Evolutionary conservation across 1,140 invertebrate species (phyloP), one percentile per base, ranked within the genome.

Genomic region (Linepithema humile): DNA sequence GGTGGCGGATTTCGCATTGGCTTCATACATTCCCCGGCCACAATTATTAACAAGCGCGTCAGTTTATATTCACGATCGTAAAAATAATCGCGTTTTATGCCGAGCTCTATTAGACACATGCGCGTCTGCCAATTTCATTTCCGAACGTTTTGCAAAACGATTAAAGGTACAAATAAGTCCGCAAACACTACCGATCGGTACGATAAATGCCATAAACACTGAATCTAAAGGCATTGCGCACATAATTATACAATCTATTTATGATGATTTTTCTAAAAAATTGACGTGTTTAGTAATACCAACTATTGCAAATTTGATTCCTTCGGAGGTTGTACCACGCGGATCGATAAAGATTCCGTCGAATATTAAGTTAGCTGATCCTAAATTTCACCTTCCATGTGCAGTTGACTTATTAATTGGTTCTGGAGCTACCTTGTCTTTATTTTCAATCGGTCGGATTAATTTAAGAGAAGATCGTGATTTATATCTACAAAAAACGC

Each of bases 381-480:
- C 73, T 10, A 26, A 77, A 50, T 77, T 77, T 38, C 73, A 64
- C 15, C 1, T 62, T 3, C 59, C 73, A 7, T 17, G 29, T 4
- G 2, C 57, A 2, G 73, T 77, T 15, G 57, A 77, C n/a, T 26
- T 77, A 7, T 50, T 77, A 23, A 48, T 77, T n/a, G 73, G 73
- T 3, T 1, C 73, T 5, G 73, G 73, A 17, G 23, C 43, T 0
- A 62, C 59, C 2, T 10, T 77, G 3, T 77, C 59, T 3, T 10
- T 77, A n/a, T 65, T 77, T 17, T 77, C 59, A 3, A 48, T 77
- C 29, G 74, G 74, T 48, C 60, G 59, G 20, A 35, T 77, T 3
- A 64, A 64, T 12, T 17, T 77, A n/a, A 20, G 45, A 0, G 43
- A 77, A 2, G 29, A 17, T 35, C 1, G 3, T 9, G 74, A 77